phyloP scores from a whole-genome alignment of 2,113 vertebrate genomes.

The Hippocampus mohnikei region DNA sequence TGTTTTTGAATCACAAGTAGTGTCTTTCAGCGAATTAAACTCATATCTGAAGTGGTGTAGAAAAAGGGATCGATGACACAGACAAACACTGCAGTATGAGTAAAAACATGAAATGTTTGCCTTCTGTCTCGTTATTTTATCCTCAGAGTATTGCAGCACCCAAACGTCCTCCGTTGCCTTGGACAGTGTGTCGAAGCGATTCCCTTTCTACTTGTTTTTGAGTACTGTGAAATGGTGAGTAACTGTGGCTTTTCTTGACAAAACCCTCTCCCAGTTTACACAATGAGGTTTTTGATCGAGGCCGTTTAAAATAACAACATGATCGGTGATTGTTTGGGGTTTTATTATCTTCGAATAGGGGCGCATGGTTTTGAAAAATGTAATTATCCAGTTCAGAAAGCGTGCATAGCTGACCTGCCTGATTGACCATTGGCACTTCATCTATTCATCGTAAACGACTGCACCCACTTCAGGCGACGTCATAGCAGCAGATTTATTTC shows the following conservation, averaged over 20 bases:
- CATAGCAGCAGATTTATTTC: constrained; percentile 50
- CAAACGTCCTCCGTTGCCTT: constrained; percentile 90
- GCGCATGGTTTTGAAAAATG: too few species aligned
- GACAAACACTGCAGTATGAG: too few species aligned
- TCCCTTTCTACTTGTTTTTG: constrained; percentile 92
- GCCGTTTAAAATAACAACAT: not conserved
- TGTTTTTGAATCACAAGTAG: too few species aligned
- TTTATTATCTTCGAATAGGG: not conserved
- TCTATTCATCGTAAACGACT: constrained; percentile 14
- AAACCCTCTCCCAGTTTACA: not conserved
- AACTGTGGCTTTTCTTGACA: not conserved
- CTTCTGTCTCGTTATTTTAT: constrained; percentile 8
- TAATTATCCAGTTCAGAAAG: constrained; percentile 8
- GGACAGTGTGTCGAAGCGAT: constrained; percentile 93
- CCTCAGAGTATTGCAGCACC: constrained; percentile 80
- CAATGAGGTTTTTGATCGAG: not conserved
- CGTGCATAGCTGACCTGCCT: constrained; percentile 7
- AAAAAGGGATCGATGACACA: too few species aligned
- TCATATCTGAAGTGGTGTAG: too few species aligned
- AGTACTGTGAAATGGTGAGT: constrained; percentile 96
- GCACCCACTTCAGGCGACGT: constrained; percentile 14
- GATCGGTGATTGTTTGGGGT: not conserved
- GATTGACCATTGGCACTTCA: not conserved
- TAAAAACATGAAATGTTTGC: too few species aligned
- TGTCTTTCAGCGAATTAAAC: too few species aligned